Base-by-base conservation (phyloP, 2,797 vertebrate genomes). In the Muscicapa comitata region DNA sequence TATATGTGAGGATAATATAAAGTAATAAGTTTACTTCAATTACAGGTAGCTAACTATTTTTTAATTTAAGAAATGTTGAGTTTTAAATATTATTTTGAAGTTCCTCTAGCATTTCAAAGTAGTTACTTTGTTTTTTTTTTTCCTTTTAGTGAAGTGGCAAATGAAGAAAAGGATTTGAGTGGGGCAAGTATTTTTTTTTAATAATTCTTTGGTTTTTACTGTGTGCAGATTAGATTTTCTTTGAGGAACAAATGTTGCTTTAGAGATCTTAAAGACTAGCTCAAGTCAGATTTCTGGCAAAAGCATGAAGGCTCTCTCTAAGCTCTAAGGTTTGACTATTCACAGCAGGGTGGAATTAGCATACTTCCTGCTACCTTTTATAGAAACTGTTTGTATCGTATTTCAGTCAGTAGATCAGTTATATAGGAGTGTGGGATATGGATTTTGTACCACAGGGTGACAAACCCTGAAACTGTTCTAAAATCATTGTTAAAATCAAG, bases 181-280 rank as follows among this genome's bases (percentile, higher is more conserved):
- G 95, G 97, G 83, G 98, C 98, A 86, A 97, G 97, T 96, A 88
- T 83, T 91, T 92, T 95, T 95, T 85, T n/a, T 13, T 24, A 62
- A 43, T 79, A 76, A 51, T 35, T 43, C 3, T 92, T 94, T 73
- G 4, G 0, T 37, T 71, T 70, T 79, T 71, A 33, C 14, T 37
- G 0, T 48, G 11, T 48, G n/a, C 54, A 61, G 43, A 28, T 63
- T 76, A 42, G 9, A 51, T 92, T 66, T 62, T 70, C 37, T 11
- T 74, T 29, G 37, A 16, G 13, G 3, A 51, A 3, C 5, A 62
- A 75, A 59, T 72, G 53, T 29, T 55, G 0, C 47, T 65, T 58
- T 5, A 54, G 35, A 73, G 12, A 5, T 62, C 71, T 86, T 75
- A 33, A 31, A 71, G 25, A 40, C 9, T 65, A 78, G 3, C 10